Conservation (phyloP, 2,113 vertebrate species). For the Chitala chitala region DNA sequence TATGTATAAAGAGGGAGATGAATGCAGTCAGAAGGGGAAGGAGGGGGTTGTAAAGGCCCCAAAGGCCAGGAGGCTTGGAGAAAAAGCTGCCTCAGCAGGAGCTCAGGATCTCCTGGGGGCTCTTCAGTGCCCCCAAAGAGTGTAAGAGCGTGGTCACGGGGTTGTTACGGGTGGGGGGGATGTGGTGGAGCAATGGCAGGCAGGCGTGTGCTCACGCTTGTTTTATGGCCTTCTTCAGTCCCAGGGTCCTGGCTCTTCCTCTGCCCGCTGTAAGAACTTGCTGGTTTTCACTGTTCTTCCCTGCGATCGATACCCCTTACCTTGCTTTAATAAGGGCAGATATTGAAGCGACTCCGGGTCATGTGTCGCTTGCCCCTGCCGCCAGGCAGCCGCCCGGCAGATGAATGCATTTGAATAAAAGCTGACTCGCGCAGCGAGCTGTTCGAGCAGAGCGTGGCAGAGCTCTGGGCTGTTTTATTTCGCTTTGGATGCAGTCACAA, state of each 20-base stretch:
- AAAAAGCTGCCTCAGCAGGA: slow-evolving; percentile 56
- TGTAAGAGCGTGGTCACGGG: too few relatives aligned
- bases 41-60: slow-evolving; percentile 21
- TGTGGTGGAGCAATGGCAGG: slow-evolving; percentile 34
- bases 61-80: slow-evolving; percentile 49
- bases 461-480: not conserved
- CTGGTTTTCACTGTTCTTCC: not conserved
- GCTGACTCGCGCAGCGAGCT: not conserved
- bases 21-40: slow-evolving; percentile 20
- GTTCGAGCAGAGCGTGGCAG: not conserved
- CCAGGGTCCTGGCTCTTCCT: slow-evolving; percentile 30
- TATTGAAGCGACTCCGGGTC: not conserved
- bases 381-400: not conserved
- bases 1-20: slow-evolving; percentile 26
- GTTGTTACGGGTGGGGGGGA: slow-evolving; percentile 52
- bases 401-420: slow-evolving; percentile 21
- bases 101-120: slow-evolving; percentile 52
- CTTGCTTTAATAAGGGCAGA: slow-evolving; percentile 15
- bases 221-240: slow-evolving; percentile 59
- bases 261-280: not conserved
- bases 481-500: not conserved
- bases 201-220: slow-evolving; percentile 41
- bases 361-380: not conserved
- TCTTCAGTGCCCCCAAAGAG: slow-evolving; percentile 40
- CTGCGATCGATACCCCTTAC: slow-evolving; percentile 15